Base-by-base conservation (phyloP, 1,140 invertebrate species). In the Bursaphelenchus mucronatus region DNA sequence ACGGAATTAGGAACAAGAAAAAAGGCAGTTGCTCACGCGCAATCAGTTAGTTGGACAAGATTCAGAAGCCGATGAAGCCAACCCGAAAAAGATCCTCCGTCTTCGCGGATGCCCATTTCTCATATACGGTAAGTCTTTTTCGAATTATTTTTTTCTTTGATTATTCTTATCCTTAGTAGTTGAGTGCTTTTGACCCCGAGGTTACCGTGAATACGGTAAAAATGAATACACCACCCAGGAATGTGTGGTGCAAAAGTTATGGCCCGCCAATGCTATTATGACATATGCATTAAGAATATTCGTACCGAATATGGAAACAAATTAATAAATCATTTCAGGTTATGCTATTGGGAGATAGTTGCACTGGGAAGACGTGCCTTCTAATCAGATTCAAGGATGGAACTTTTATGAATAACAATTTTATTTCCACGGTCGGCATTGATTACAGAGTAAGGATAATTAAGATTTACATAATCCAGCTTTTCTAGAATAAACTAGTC, bases 351-450 rank as follows among this genome's bases (percentile, higher is more conserved):
- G 78, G 80, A 8, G 80, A 82, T 57, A 75, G 67, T n/a, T 79
- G 80, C 57, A 75, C 74, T n/a, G 78, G 78, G 1, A 85, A 85
- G 73, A 85, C 84, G 4, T 85, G 84, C 73, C 68, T 85, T 9
- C 68, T 85, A 17, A 82, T 85, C 19, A 77, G 83, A 30, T 85
- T 84, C 71, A 85, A 85, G 73, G 84, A 85, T 74, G 82, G 82
- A 61, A 82, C 83, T 43, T 85, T 85, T 71, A 76, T 85, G 47
- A 84, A 83, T 39, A 84, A 84, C 53, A 85, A 83, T 69, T 85
- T 85, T 70, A 85, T 85, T 46, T 84, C 84, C 10, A 85, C 84
- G 9, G 84, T 85, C 51, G 84, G 84, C 66, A 85, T 85, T 58
- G 84, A 85, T 69, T 85, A 80, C 61, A 57, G 79, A 51, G 79